Evolutionary conservation across 2,888 invertebrate genomes (phyloP).

Genomic region (Eilema griseolum): DNA sequence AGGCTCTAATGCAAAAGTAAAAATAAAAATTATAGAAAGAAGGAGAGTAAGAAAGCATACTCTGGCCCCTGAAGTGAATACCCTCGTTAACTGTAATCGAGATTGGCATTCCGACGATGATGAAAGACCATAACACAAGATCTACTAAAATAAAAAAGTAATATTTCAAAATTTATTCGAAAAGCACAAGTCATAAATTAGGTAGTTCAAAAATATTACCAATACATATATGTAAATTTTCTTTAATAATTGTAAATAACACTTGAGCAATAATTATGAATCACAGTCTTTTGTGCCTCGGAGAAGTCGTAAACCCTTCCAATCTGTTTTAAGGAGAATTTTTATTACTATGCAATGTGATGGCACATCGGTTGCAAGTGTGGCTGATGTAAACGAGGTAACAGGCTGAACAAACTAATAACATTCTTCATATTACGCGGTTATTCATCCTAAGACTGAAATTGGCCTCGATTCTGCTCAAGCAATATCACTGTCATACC

Average conservation of each 20-base stretch:
- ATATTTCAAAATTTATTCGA: neutral
- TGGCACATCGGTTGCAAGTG: neutral
- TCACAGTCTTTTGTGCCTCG: neutral
- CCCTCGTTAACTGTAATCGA: no score
- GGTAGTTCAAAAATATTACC: constrained; percentile 25
- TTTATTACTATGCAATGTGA: neutral
- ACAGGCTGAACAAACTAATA: no score
- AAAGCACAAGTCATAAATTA: neutral
- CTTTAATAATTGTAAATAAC: constrained; percentile 4
- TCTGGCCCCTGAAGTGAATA: no score
- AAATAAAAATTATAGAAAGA: no score
- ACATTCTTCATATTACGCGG: no score
- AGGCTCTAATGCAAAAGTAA: no score
- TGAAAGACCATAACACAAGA: no score
- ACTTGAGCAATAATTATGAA: neutral
- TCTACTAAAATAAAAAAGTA: neutral
- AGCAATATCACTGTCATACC: no score
- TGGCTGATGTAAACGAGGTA: neutral
- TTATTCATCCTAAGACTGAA: no score
- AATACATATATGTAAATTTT: neutral
- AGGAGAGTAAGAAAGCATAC: no score
- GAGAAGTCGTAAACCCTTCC: constrained; percentile 3
- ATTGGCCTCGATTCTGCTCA: no score
- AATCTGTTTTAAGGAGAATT: neutral
- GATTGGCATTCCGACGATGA: no score